Conservation (phyloP, 2,797 vertebrate species). For the Lophotriccus pileatus region DNA sequence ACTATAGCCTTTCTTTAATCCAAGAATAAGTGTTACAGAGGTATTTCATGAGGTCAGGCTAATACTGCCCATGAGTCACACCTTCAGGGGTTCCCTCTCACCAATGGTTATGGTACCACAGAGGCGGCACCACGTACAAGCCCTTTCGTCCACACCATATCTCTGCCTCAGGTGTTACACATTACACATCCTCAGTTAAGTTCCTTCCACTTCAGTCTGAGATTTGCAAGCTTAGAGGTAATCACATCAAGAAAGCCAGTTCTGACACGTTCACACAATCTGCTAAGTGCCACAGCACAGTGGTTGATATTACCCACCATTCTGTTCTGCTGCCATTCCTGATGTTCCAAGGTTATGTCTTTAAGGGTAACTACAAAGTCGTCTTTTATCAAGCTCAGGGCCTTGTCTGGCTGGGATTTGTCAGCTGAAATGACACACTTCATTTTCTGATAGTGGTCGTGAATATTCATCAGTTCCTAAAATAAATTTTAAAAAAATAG, state of each 20-base stretch:
- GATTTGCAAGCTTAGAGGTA: background rate
- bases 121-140: background rate
- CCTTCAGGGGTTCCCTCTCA: background rate
- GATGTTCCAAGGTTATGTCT: slow-evolving; percentile 78
- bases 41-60: background rate
- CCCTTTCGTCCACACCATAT: background rate
- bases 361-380: slow-evolving; percentile 82
- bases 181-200: background rate
- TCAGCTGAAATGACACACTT: slow-evolving; percentile 76
- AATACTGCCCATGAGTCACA: background rate
- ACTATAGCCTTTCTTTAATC: background rate
- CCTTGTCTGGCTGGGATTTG: slow-evolving; percentile 63
- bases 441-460: slow-evolving; percentile 86
- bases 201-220: background rate
- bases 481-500: background rate
- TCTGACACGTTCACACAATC: background rate
- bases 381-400: slow-evolving; percentile 80
- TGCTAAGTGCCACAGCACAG: background rate
- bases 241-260: background rate
- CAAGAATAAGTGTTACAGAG: background rate
- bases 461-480: slow-evolving; percentile 90
- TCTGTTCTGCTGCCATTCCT: slow-evolving; percentile 82
- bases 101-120: background rate
- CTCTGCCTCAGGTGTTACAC: background rate
- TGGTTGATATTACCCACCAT: slow-evolving; percentile 57